phyloP scores from a whole-genome alignment of 2,888 invertebrate species.

The Drosophila ezoana region DNA sequence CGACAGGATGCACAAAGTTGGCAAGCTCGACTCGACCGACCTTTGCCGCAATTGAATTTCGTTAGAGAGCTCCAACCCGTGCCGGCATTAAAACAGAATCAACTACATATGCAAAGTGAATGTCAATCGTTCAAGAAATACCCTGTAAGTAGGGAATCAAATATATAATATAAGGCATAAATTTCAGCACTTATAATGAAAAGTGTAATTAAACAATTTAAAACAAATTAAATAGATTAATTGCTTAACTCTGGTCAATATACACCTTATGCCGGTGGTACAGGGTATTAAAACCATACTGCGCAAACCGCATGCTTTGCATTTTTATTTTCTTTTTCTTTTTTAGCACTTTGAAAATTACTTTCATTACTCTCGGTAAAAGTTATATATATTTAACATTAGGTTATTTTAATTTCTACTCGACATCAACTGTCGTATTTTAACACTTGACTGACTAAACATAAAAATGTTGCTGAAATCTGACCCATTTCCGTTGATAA shows the following conservation, averaged over 20 bases:
- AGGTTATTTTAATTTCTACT: slow-evolving; percentile 29
- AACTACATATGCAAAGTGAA: neutral
- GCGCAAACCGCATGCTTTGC: slow-evolving; percentile 34
- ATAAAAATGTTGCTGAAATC: slow-evolving; percentile 30
- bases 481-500: slow-evolving; percentile 31
- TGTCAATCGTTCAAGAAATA: neutral
- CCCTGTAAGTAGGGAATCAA: slow-evolving; percentile 1
- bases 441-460: slow-evolving; percentile 33
- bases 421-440: slow-evolving; percentile 33
- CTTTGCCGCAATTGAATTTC: slow-evolving; percentile 70
- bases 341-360: slow-evolving; percentile 66
- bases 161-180: too few relatives aligned
- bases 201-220: too few relatives aligned
- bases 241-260: neutral
- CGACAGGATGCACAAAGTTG: slow-evolving; percentile 64
- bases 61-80: slow-evolving; percentile 28
- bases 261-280: neutral
- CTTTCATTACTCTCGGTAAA: slow-evolving; percentile 75
- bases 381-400: slow-evolving; percentile 73
- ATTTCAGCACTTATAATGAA: too few relatives aligned
- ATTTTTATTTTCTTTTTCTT: slow-evolving; percentile 2
- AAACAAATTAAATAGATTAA: too few relatives aligned
- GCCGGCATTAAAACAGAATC: slow-evolving; percentile 15
- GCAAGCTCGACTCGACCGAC: slow-evolving; percentile 46
- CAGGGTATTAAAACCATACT: slow-evolving; percentile 8